Conservation (phyloP, 1,140 invertebrate genomes). For the Pemphigus obesinymphae region DNA sequence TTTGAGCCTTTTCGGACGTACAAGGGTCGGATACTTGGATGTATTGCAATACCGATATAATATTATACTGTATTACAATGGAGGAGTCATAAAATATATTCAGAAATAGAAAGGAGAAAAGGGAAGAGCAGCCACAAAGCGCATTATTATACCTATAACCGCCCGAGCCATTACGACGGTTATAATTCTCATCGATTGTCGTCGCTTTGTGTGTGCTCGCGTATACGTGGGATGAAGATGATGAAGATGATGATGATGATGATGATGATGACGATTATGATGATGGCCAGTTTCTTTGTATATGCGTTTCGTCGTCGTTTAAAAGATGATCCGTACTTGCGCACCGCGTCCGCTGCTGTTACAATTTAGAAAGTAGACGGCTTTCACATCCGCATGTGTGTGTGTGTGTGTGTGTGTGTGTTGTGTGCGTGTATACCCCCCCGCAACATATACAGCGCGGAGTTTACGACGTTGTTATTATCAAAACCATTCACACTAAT, state of each 20-base stretch:
- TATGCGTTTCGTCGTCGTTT: constrained; percentile 7
- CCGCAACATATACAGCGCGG: not conserved
- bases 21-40: too few species aligned
- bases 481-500: not conserved
- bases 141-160: not conserved
- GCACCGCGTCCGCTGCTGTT: not conserved
- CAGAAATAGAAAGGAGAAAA: too few species aligned
- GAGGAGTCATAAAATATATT: too few species aligned
- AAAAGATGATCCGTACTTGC: constrained; percentile 34
- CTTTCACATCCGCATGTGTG: constrained; percentile 35
- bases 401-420: not conserved
- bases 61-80: too few species aligned
- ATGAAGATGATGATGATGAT: not conserved
- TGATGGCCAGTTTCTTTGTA: constrained; percentile 16
- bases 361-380: constrained; percentile 41
- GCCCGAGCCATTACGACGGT: too few species aligned
- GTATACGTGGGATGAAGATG: not conserved
- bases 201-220: not conserved
- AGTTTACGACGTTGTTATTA: not conserved
- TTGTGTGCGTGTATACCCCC: constrained; percentile 1
- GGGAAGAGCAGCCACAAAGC: too few species aligned
- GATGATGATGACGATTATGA: not conserved
- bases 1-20: too few species aligned
- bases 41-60: too few species aligned
- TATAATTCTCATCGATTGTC: not conserved